Evolutionary conservation across 2,797 vertebrate genomes (phyloP).

Genomic region (Chaenodraco wilsoni): DNA sequence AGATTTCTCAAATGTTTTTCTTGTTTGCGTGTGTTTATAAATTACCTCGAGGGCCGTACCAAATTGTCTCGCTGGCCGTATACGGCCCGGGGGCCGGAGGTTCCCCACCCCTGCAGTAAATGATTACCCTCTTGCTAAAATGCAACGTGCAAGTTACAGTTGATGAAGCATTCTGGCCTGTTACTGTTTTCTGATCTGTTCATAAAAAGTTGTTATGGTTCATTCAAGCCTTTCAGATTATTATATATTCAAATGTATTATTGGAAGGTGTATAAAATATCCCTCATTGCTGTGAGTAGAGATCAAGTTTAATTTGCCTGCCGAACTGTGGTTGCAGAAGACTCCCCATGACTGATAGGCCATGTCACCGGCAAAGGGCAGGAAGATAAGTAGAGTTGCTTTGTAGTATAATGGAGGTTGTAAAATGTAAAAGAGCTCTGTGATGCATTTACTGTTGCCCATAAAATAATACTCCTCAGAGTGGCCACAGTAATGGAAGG

Average conservation of each 20-base stretch:
- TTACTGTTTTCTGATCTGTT: slow-evolving; percentile 3
- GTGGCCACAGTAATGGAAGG: slow-evolving; percentile 42
- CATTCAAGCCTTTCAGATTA: neutral
- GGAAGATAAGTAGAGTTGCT: slow-evolving; percentile 68
- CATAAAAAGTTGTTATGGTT: slow-evolving; percentile 4
- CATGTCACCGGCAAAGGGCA: slow-evolving; percentile 66
- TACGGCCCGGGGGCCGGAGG: too few relatives aligned
- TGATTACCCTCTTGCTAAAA: neutral
- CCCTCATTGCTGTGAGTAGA: slow-evolving; percentile 1
- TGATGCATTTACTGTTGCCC: slow-evolving; percentile 71
- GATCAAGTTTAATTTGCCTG: slow-evolving; percentile 48
- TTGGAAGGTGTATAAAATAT: neutral
- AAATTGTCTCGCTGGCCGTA: too few relatives aligned
- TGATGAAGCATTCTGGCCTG: neutral
- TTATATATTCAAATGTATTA: neutral
- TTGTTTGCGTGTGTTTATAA: too few relatives aligned
- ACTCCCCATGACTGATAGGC: slow-evolving; percentile 52
- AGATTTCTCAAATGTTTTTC: too few relatives aligned
- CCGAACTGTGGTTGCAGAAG: slow-evolving; percentile 6
- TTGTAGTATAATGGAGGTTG: slow-evolving; percentile 71
- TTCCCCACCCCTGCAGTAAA: neutral
- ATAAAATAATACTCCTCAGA: slow-evolving; percentile 66
- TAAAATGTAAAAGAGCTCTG: slow-evolving; percentile 77
- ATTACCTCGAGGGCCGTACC: too few relatives aligned
- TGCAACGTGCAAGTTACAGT: slow-evolving; percentile 6